These are phyloP conservation scores for Alauda arvensis DNA, from an alignment of 2,797 vertebrate genomes.

Conservation along the genomic window DNA sequence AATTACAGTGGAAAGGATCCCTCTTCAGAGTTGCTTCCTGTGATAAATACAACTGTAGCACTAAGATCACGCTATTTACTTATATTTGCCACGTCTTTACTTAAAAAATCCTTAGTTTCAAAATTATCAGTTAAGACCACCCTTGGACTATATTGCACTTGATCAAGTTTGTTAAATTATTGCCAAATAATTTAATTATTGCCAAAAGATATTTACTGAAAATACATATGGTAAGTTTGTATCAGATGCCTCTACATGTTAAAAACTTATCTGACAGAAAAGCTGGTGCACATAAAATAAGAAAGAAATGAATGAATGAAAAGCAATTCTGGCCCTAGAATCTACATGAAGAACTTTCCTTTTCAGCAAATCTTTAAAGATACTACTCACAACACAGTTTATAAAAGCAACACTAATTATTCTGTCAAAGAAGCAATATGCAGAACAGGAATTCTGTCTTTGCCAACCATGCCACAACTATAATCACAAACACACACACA, in stretches of 20 bases:
- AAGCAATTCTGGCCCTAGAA: background rate
- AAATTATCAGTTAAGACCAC: background rate
- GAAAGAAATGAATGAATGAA: background rate
- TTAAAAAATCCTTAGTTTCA: background rate
- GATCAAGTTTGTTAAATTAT: background rate
- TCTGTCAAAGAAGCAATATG: background rate
- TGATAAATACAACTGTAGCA: background rate
- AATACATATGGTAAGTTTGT: background rate
- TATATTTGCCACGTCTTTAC: background rate
- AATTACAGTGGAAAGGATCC: background rate
- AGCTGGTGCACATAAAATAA: background rate
- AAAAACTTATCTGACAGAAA: background rate
- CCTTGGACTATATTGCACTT: background rate
- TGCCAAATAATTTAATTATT: background rate
- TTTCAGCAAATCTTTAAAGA: background rate
- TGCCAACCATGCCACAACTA: slow-evolving; percentile 9
- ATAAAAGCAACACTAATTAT: background rate
- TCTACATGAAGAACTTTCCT: background rate
- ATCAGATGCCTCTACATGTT: background rate
- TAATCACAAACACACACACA: slow-evolving; percentile 19
- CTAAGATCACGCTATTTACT: background rate
- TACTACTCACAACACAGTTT: background rate
- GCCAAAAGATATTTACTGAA: background rate
- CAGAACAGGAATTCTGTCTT: background rate
- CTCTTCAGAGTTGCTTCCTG: background rate